phyloP scores from a whole-genome alignment of 2,797 vertebrate genomes.

The Urophycis tenuis region DNA sequence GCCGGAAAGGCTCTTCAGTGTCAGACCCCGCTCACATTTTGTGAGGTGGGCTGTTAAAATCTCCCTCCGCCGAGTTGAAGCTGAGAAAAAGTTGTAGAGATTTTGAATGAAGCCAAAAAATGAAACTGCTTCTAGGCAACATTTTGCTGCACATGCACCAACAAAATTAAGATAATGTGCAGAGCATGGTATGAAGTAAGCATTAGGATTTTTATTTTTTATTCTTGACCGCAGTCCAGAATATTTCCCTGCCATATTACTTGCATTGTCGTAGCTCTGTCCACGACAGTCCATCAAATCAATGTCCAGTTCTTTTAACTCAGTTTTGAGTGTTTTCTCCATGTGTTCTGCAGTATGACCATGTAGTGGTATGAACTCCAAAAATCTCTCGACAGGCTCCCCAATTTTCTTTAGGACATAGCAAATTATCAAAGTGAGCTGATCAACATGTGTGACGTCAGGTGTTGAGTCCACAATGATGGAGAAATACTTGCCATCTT shows the following conservation, averaged over 20 bases:
- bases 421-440: background rate
- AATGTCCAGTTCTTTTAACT: too few species aligned
- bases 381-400: background rate
- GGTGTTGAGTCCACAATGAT: background rate
- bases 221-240: too few species aligned
- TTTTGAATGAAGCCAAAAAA: slow-evolving; percentile 24
- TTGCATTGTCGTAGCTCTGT: too few species aligned
- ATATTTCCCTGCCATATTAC: too few species aligned
- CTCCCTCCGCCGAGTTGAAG: slow-evolving; percentile 2
- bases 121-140: slow-evolving; percentile 22
- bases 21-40: background rate
- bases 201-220: too few species aligned
- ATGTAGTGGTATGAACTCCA: background rate
- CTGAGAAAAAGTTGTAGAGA: slow-evolving; percentile 16
- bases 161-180: slow-evolving; percentile 23
- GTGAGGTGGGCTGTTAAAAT: background rate
- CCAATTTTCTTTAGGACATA: background rate
- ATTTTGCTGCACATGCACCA: slow-evolving; percentile 23
- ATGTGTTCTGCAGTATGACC: too few species aligned
- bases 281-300: too few species aligned
- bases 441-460: background rate
- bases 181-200: slow-evolving; percentile 14
- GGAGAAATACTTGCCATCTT: background rate
- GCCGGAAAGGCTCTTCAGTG: too few species aligned
- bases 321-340: too few species aligned